Evolutionary conservation across 2,888 invertebrate genomes (phyloP), one percentile per base, ranked within the genome.

Genomic region (Pterobdella sp.): DNA sequence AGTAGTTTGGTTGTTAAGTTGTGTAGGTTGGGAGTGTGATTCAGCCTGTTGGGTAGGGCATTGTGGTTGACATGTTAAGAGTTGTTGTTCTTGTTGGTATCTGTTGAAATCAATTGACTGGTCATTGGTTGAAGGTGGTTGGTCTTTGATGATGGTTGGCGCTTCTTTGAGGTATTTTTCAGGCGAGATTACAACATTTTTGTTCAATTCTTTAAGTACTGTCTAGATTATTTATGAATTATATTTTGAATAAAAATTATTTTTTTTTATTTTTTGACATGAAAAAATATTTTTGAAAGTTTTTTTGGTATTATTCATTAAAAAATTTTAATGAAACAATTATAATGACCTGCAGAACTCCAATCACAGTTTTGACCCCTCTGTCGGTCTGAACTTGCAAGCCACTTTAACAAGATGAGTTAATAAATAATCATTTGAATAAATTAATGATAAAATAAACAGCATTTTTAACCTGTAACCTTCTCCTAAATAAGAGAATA

Each of bases 351-450:
- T 74, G 60, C 31, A 74, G 22, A 22, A 72, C 72, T 37, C 73
- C 67, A 14, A 72, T 60, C 34, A 74, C 69, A 35, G 72, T 74
- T 60, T 74, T 74, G 29, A 74, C 49, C 29, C 72, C 52, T 26
- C 68, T 69, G 49, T n/a, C 26, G 18, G 56, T 42, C 42, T 74
- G 74, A 7, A 29, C 34, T 52, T 72, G 72, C 26, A 74, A 65
- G 10, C 74, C 74, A 69, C 74, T 74, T 34, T 32, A 42, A 73
- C 22, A 52, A 56, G 69, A 64, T 10, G 36, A 31, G 66, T 35
- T 26, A 67, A 32, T 4, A 34, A 29, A 49, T 56, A 65, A 64
- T 10, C 10, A 22, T 26, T 26, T 36, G 22, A 36, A 29, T 37
- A n/a, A 42, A 22, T 31, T 32, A 3, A 26, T 52, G 56, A 52